phyloP scores from a whole-genome alignment of 1,140 invertebrate genomes.

The Heliothis virescens region DNA sequence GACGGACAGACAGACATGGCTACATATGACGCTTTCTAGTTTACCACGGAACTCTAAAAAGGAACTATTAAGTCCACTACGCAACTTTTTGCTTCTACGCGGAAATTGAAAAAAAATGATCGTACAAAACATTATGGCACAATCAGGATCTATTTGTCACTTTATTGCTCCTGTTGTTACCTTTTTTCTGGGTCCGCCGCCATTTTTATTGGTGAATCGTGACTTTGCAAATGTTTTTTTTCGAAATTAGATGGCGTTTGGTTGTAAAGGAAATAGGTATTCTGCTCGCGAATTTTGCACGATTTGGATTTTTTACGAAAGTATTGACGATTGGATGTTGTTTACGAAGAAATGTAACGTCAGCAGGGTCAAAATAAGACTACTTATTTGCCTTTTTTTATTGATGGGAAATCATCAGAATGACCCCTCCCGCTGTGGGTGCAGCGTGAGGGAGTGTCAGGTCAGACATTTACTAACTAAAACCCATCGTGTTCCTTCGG shows the following conservation, averaged over 20 bases:
- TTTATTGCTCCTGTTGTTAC: slow-evolving; percentile 6
- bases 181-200: background rate
- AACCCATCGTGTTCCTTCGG: too few species aligned
- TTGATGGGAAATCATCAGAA: too few species aligned
- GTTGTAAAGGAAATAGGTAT: background rate
- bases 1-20: too few species aligned
- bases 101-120: slow-evolving; percentile 13
- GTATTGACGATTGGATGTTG: too few species aligned
- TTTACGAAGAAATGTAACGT: too few species aligned
- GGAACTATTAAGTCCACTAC: slow-evolving; percentile 26
- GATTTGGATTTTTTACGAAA: background rate
- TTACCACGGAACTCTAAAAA: background rate
- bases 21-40: too few species aligned
- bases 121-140: background rate
- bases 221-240: background rate
- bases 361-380: too few species aligned
- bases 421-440: too few species aligned
- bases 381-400: too few species aligned
- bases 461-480: too few species aligned
- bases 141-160: slow-evolving; percentile 21
- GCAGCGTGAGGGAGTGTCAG: too few species aligned
- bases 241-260: background rate
- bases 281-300: background rate
- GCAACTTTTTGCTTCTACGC: slow-evolving; percentile 35
- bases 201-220: slow-evolving; percentile 13